A percentile compares a stretch with the other conserved stretches of the same genome.
phyloP scores from a whole-genome alignment of 2,797 vertebrate genomes.

The Tapirus indicus region DNA sequence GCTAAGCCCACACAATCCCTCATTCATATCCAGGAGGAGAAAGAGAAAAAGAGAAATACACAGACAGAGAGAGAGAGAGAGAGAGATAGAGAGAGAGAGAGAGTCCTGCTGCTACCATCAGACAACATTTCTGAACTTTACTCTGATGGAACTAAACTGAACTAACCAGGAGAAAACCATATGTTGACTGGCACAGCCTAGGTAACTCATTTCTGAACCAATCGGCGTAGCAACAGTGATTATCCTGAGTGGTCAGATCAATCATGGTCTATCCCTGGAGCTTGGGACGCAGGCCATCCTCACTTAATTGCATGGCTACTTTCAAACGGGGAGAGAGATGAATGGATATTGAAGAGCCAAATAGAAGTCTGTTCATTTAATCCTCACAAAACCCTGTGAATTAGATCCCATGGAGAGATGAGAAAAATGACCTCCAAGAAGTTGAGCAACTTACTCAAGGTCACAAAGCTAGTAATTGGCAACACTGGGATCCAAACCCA shows the following conservation, averaged over 20 bases:
- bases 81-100: background rate
- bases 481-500: background rate
- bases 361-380: background rate
- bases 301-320: background rate
- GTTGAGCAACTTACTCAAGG: background rate
- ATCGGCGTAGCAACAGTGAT: background rate
- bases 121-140: background rate
- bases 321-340: background rate
- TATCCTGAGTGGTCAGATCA: background rate
- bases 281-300: background rate
- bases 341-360: background rate
- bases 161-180: background rate
- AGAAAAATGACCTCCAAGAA: background rate
- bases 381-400: background rate
- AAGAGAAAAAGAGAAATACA: background rate
- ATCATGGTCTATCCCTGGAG: background rate
- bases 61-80: background rate
- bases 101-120: background rate
- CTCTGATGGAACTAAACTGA: background rate
- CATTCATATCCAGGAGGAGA: background rate
- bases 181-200: background rate
- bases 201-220: background rate
- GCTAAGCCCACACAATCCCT: background rate
- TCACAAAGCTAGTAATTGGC: background rate
- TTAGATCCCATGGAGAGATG: background rate